Evolutionary conservation across 2,113 vertebrate genomes (phyloP).

Genomic region (Malurus elegans): DNA sequence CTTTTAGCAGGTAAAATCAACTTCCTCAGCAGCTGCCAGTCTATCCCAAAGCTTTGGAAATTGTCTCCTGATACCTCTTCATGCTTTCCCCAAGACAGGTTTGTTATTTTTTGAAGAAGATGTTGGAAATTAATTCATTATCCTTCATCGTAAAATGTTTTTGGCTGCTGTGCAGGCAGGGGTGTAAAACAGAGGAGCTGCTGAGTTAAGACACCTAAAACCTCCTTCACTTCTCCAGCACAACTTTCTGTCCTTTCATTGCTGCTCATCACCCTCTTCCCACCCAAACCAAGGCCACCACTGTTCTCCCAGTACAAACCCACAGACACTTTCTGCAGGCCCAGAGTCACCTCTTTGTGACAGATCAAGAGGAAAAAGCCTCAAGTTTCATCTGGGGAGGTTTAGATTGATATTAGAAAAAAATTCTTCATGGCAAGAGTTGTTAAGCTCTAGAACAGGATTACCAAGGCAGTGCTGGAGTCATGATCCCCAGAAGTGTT

Average conservation of each 20-base stretch:
- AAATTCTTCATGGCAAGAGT: rapidly evolving
- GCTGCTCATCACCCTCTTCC: neutral
- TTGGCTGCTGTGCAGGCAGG: neutral
- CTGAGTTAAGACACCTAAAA: neutral
- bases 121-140: neutral
- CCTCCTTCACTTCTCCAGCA: neutral
- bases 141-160: neutral
- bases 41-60: neutral
- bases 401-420: neutral
- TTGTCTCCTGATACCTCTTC: rapidly evolving
- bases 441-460: neutral
- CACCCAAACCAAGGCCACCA: neutral
- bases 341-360: neutral
- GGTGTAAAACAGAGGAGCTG: neutral
- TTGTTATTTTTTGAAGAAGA: neutral
- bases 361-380: neutral
- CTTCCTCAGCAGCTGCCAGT: neutral
- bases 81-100: neutral
- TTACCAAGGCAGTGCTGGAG: neutral
- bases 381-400: neutral
- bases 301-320: neutral
- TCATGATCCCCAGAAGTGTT: neutral
- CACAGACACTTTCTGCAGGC: neutral
- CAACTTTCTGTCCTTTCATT: neutral
- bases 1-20: neutral